These are phyloP conservation scores for Orientallactaga bullata DNA, from an alignment of 2,113 vertebrate genomes.

Conservation along the genomic window DNA sequence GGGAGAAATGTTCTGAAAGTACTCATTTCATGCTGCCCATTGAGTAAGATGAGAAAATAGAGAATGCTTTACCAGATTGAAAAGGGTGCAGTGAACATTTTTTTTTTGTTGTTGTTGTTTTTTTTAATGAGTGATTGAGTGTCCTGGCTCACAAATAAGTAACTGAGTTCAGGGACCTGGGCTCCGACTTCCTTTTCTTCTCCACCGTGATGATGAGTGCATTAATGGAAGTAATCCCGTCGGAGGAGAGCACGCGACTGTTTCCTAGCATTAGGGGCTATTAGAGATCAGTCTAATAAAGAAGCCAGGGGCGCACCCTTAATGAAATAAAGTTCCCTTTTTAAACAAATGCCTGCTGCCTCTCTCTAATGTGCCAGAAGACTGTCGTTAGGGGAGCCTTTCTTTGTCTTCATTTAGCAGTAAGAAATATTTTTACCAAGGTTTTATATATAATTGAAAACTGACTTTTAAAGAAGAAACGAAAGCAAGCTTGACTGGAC, in stretches of 20 bases:
- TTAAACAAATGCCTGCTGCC: neutral
- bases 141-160: neutral
- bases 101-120: too few species aligned
- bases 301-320: constrained; percentile 18
- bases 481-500: neutral
- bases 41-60: constrained; percentile 18
- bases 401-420: constrained; percentile 11
- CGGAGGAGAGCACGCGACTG: neutral
- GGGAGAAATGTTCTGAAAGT: neutral
- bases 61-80: neutral
- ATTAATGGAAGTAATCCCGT: constrained; percentile 57
- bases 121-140: neutral
- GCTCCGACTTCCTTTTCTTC: constrained; percentile 47
- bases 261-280: constrained; percentile 41
- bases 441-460: neutral
- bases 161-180: constrained; percentile 3
- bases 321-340: constrained; percentile 28
- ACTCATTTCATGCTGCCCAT: neutral
- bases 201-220: neutral
- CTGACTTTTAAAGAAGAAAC: neutral
- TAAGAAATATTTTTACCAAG: neutral
- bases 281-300: constrained; percentile 6
- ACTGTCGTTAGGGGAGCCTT: neutral
- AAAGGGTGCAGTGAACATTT: neutral
- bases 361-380: constrained; percentile 15